A percentile compares a stretch with the other conserved stretches of the same genome.
These are phyloP conservation scores for Clostera curtula DNA, from an alignment of 2,888 invertebrate species.

Conservation along the genomic window DNA sequence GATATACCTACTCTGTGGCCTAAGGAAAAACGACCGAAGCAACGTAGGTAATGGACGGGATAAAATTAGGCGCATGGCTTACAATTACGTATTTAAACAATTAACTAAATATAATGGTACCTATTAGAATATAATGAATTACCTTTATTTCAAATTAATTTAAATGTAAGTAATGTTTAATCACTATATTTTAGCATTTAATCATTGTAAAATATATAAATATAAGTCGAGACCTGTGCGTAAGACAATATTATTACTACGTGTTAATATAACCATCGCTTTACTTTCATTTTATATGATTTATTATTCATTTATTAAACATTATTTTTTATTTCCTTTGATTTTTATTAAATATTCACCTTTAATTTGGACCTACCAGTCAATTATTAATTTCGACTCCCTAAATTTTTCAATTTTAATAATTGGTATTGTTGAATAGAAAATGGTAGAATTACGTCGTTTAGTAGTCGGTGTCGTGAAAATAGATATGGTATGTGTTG, in stretches of 20 bases:
- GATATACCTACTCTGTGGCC: too few species aligned
- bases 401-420: slow-evolving; percentile 73
- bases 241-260: slow-evolving; percentile 46
- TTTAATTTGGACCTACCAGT: slow-evolving; percentile 55
- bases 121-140: slow-evolving; percentile 11
- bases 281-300: slow-evolving; percentile 34
- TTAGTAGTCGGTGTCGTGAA: slow-evolving; percentile 15
- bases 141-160: slow-evolving; percentile 11
- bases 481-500: background rate
- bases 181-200: slow-evolving; percentile 16
- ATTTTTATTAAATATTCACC: slow-evolving; percentile 26
- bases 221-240: slow-evolving; percentile 37
- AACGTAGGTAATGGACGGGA: too few species aligned
- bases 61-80: slow-evolving; percentile 30
- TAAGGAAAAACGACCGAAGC: too few species aligned
- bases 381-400: slow-evolving; percentile 70
- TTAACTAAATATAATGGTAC: slow-evolving; percentile 2
- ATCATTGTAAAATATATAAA: slow-evolving; percentile 20
- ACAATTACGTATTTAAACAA: slow-evolving; percentile 10
- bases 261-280: slow-evolving; percentile 23
- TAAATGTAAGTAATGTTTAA: slow-evolving; percentile 14
- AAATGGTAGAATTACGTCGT: slow-evolving; percentile 18
- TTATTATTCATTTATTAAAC: slow-evolving; percentile 36
- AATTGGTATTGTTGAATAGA: slow-evolving; percentile 26
- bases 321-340: slow-evolving; percentile 36